Evolutionary conservation across 2,113 vertebrate species (phyloP).

Genomic region (Chloebia gouldiae): DNA sequence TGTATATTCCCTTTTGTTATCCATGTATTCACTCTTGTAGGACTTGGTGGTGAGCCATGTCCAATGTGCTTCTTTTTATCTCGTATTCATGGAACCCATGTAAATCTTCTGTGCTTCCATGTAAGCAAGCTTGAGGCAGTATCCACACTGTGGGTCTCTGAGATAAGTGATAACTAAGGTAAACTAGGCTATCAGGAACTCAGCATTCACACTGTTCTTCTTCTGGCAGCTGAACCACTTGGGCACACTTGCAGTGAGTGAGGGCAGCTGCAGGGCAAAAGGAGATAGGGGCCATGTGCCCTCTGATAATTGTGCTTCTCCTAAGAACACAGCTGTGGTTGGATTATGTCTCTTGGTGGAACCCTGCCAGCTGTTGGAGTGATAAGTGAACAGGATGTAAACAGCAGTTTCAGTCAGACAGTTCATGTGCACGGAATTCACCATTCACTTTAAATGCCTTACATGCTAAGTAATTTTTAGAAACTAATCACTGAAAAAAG

Average conservation of each 20-base stretch:
- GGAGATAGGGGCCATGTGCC: background rate
- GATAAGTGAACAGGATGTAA: background rate
- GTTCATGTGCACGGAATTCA: background rate
- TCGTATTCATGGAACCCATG: background rate
- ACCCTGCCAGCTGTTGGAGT: background rate
- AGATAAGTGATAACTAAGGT: background rate
- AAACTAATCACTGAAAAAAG: background rate
- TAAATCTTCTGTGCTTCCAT: background rate
- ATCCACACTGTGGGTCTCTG: background rate
- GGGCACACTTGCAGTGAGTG: background rate
- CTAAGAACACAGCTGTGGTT: background rate
- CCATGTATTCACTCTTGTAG: background rate
- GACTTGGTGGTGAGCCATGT: background rate
- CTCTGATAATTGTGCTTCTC: background rate
- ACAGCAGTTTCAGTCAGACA: background rate
- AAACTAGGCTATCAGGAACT: background rate
- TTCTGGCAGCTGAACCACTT: background rate
- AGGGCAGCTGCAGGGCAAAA: background rate
- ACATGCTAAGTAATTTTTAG: background rate
- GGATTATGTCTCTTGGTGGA: background rate
- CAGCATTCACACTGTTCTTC: background rate
- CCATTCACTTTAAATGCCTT: background rate
- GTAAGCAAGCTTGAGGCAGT: background rate
- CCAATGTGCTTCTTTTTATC: background rate
- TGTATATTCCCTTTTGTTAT: background rate